Evolutionary conservation across 2,888 invertebrate genomes (phyloP), one percentile per base, ranked within the genome.

Genomic region (Diarsia brunnea): DNA sequence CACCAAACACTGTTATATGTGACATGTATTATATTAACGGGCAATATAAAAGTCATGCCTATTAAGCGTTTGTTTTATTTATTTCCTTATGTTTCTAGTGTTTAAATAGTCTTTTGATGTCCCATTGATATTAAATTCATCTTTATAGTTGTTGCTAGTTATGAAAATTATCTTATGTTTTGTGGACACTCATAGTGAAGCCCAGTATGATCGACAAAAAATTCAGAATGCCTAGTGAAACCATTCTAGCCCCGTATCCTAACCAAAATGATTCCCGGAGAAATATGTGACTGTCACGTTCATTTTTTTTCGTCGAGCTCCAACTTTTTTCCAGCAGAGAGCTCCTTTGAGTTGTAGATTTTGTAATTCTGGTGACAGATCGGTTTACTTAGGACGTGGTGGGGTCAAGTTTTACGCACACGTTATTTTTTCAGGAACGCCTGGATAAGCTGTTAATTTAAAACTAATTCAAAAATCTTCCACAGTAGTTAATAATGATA

Each of bases 11-110:
- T 76, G 81, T 68, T 24, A 24, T 73, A 80, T 75, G 71, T 84
- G 69, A 84, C 51, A 71, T 70, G 53, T 82, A 69, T 69, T 63
- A 73, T 64, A 73, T 64, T 70, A 73, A 73, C 21, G 12, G 82
- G 82, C 82, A 76, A 68, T 70, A 84, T 73, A 73, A 84, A 81
- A 76, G 55, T 61, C 67, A 73, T 82, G 85, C 85, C 81, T 61
- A 68, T 24, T 72, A 67, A 60, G 24, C 5, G 10, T 45, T 51
- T 66, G 4, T 67, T 65, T 77, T 72, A 68, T 77, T 78, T 68
- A 21, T 63, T 51, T 51, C 47, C 53, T 43, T 65, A 5, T 31
- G 12, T 64, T 47, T 51, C 24, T 61, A 21, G 4, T 16, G 24
- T 5, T n/a, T 45, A 47, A n/a, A 27, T 47, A 47, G 24, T 0